These are phyloP conservation scores for Troides aeacus DNA, from an alignment of 2,888 invertebrate species.

Conservation along the genomic window DNA sequence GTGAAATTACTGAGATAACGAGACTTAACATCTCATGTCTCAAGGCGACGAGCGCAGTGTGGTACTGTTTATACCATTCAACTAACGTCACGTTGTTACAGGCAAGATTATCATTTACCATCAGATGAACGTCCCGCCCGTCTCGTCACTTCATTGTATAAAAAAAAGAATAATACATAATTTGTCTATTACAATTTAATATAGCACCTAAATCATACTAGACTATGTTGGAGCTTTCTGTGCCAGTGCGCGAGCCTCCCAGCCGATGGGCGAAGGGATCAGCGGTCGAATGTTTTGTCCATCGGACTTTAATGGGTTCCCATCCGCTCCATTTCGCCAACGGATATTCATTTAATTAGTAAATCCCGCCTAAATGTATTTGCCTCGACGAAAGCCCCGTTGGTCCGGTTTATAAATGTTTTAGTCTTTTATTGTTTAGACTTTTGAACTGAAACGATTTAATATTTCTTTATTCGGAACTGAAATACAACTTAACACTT, in stretches of 20 bases:
- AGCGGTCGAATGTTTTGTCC: constrained; percentile 48
- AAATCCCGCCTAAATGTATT: constrained; percentile 22
- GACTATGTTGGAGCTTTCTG: constrained; percentile 12
- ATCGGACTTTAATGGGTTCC: constrained; percentile 57
- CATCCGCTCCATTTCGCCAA: constrained; percentile 24
- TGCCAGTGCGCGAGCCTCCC: background rate
- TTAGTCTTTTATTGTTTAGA: background rate
- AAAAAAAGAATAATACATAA: background rate
- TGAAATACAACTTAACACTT: no score
- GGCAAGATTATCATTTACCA: no score
- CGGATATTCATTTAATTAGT: constrained; percentile 27
- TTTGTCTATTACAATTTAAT: background rate
- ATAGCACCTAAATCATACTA: background rate
- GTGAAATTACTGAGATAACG: no score
- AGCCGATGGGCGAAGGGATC: constrained; percentile 30
- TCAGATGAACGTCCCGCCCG: no score
- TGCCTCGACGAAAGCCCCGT: constrained; percentile 10
- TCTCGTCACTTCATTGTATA: no score
- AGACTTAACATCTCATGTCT: no score
- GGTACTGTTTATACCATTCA: no score
- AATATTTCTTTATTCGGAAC: no score
- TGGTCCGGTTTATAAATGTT: background rate
- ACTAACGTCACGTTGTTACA: no score
- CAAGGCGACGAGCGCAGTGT: no score
- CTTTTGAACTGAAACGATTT: background rate